phyloP scores from a whole-genome alignment of 2,888 invertebrate species.

The Acrobasis suavella region DNA sequence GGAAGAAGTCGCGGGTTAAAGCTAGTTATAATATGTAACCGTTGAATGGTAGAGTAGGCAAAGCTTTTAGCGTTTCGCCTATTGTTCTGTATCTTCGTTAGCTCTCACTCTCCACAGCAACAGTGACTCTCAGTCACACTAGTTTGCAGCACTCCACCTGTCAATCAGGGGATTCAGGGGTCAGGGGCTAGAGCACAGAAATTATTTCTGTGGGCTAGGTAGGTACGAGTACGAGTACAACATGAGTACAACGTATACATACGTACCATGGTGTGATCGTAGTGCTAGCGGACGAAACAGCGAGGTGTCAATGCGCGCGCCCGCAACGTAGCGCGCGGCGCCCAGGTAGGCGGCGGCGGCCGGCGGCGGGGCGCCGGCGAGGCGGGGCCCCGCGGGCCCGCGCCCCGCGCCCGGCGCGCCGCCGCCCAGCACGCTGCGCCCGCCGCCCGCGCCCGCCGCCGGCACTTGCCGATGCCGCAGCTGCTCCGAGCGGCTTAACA shows the following conservation, averaged over 20 bases:
- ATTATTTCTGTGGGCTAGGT: too few relatives aligned
- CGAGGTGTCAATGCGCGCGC: constrained; percentile 78
- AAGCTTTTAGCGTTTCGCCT: too few relatives aligned
- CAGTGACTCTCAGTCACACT: too few relatives aligned
- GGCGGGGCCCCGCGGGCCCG: constrained; percentile 28
- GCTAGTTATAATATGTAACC: too few relatives aligned
- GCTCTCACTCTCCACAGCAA: too few relatives aligned
- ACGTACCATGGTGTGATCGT: constrained; percentile 59
- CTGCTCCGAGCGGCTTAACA: constrained; percentile 19
- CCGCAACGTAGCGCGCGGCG: constrained; percentile 90
- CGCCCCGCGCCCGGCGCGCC: constrained; percentile 26
- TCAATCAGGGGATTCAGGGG: too few relatives aligned
- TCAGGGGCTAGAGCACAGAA: too few relatives aligned
- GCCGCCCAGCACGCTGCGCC: constrained; percentile 40
- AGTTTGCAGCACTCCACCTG: too few relatives aligned
- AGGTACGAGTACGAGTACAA: too few relatives aligned
- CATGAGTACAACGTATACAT: neutral
- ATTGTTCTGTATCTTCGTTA: too few relatives aligned
- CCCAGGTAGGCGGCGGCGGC: constrained; percentile 91
- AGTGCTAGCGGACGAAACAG: constrained; percentile 69
- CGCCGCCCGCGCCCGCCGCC: constrained; percentile 39
- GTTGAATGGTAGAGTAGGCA: too few relatives aligned
- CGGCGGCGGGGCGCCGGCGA: constrained; percentile 54
- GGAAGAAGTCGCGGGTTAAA: too few relatives aligned
- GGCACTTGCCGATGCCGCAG: constrained; percentile 37